phyloP scores from a whole-genome alignment of 1,140 invertebrate genomes.

The Coelopa frigida region DNA sequence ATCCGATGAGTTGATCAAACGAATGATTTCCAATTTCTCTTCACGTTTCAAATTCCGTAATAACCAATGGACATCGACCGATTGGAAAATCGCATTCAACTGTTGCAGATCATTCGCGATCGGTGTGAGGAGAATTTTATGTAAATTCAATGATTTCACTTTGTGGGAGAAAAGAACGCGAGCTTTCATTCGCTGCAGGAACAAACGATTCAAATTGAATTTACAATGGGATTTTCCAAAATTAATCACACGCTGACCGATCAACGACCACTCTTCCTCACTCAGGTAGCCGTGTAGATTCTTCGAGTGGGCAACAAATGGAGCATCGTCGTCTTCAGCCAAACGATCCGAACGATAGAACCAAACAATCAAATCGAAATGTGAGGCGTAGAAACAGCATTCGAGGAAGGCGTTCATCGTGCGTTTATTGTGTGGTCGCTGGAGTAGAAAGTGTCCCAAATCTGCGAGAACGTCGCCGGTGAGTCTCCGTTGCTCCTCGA shows the following conservation, averaged over 20 bases:
- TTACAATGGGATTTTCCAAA: slow-evolving; percentile 32
- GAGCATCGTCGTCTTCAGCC: neutral
- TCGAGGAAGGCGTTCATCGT: slow-evolving; percentile 35
- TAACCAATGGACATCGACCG: no score
- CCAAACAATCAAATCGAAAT: slow-evolving; percentile 23
- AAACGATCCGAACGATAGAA: slow-evolving; percentile 33
- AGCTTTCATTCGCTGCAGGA: slow-evolving; percentile 19
- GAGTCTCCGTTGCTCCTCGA: slow-evolving; percentile 5
- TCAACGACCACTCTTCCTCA: slow-evolving; percentile 27
- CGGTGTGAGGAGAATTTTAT: no score
- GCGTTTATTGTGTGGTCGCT: slow-evolving; percentile 29
- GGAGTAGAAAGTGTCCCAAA: slow-evolving; percentile 26
- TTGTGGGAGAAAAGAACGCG: no score
- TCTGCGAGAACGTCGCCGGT: slow-evolving; percentile 17
- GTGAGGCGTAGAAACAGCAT: slow-evolving; percentile 23
- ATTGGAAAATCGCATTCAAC: no score
- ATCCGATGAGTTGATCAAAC: no score
- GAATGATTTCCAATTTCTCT: no score
- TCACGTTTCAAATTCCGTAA: no score
- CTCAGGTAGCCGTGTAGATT: slow-evolving; percentile 24
- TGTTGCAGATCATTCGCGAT: no score
- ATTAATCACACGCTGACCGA: slow-evolving; percentile 35
- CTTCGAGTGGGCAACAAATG: neutral
- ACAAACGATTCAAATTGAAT: slow-evolving; percentile 25
- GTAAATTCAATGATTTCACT: no score